A percentile compares a stretch with the other conserved stretches of the same genome.
Conservation (phyloP, 2,797 vertebrate genomes). For the Mus spretus region DNA sequence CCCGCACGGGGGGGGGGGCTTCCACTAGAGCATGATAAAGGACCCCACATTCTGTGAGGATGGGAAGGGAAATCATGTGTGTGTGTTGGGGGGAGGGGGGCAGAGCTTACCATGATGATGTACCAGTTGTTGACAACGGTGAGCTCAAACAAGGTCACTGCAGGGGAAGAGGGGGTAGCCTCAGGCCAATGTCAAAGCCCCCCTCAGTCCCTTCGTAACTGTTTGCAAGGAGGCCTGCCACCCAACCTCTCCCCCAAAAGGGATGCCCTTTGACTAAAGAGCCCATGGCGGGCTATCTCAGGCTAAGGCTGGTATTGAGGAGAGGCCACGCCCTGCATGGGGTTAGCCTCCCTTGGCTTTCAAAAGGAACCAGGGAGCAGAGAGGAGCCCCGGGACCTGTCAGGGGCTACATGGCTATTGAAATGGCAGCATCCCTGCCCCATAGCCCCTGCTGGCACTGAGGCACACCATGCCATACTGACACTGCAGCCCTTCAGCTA, state of each 20-base stretch:
- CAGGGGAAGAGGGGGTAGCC: neutral
- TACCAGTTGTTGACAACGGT: conserved; percentile 99
- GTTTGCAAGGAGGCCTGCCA: neutral
- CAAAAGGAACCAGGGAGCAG: neutral
- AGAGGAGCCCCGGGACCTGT: neutral
- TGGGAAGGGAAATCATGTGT: neutral
- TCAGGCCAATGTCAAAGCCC: neutral
- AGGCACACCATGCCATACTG: neutral
- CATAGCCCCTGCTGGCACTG: neutral
- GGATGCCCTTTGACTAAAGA: neutral
- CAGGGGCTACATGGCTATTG: neutral
- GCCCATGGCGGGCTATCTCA: fast-evolving
- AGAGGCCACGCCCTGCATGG: neutral
- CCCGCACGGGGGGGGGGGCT: no score
- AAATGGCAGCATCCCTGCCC: neutral
- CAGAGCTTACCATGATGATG: conserved; percentile 96
- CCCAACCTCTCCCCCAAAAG: neutral
- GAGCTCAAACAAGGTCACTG: conserved; percentile 98
- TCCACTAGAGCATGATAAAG: neutral
- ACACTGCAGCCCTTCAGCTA: neutral
- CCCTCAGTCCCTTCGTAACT: fast-evolving
- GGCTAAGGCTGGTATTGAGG: neutral
- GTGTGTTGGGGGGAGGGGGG: no score
- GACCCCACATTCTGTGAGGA: no score
- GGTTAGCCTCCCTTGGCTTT: no score